Evolutionary conservation across 1,140 invertebrate species (phyloP).

Genomic region (Monomorium pharaonis): DNA sequence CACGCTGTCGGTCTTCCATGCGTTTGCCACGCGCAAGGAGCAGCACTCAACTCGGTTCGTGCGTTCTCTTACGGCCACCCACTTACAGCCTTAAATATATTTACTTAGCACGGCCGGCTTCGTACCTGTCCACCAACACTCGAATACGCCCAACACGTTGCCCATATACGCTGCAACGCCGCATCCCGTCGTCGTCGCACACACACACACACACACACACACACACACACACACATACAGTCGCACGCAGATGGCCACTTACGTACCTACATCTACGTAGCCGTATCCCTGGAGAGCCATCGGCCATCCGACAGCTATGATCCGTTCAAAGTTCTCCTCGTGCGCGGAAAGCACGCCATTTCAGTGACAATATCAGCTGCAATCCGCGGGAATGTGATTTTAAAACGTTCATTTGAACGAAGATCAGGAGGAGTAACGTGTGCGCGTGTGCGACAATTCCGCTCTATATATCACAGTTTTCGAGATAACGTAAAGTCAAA

Average conservation of each 20-base stretch:
- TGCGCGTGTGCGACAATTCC: too few species aligned
- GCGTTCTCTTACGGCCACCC: conserved; percentile 48
- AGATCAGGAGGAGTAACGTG: background rate
- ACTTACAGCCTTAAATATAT: conserved; percentile 62
- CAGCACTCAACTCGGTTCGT: conserved; percentile 17
- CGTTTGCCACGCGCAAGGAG: background rate
- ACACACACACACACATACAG: background rate
- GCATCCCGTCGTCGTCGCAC: background rate
- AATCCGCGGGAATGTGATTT: background rate
- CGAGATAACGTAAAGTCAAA: background rate
- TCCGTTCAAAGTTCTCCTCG: conserved; percentile 39
- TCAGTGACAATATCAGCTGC: conserved; percentile 15
- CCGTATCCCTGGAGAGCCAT: conserved; percentile 28
- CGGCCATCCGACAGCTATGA: conserved; percentile 32
- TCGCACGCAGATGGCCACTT: background rate
- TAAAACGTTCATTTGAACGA: background rate
- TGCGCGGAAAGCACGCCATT: conserved; percentile 23
- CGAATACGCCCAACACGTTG: conserved; percentile 10
- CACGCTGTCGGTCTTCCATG: background rate
- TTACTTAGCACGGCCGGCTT: conserved; percentile 32
- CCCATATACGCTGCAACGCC: background rate
- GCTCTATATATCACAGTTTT: background rate
- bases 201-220: background rate
- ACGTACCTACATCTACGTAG: background rate
- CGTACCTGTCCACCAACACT: conserved; percentile 58